A percentile compares a stretch with the other conserved stretches of the same genome.
Evolutionary conservation across 2,888 invertebrate genomes (phyloP).

Genomic region (Abrostola triplasia): DNA sequence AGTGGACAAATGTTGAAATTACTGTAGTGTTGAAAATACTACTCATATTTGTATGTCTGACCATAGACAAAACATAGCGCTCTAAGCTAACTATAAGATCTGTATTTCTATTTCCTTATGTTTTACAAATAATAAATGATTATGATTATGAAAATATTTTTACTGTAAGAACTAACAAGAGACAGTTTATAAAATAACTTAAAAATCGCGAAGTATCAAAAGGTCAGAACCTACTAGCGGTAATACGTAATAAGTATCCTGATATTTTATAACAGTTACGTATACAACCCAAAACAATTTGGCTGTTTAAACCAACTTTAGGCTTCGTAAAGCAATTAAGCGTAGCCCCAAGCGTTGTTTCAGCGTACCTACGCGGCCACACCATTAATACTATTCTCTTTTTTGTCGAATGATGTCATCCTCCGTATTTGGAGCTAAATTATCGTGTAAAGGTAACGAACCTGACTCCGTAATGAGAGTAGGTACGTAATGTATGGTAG

Average conservation of each 20-base stretch:
- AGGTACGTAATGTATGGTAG: constrained; percentile 49
- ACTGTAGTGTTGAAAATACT: too few relatives aligned
- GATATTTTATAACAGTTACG: constrained; percentile 23
- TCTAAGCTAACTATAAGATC: too few relatives aligned
- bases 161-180: too few relatives aligned
- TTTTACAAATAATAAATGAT: too few relatives aligned
- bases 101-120: too few relatives aligned
- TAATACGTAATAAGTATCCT: constrained; percentile 20
- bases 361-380: constrained; percentile 23
- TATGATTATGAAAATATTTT: too few relatives aligned
- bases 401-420: constrained; percentile 62
- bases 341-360: constrained; percentile 43
- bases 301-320: constrained; percentile 38
- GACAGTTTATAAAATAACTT: too few relatives aligned
- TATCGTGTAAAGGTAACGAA: constrained; percentile 54
- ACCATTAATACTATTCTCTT: constrained; percentile 38
- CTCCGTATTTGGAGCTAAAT: constrained; percentile 56
- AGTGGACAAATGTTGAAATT: too few relatives aligned
- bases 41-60: too few relatives aligned
- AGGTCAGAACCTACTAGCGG: background rate
- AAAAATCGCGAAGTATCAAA: background rate
- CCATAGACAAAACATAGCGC: too few relatives aligned
- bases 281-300: constrained; percentile 32
- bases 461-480: constrained; percentile 57
- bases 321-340: constrained; percentile 40